These are phyloP conservation scores for Larimichthys polyactis DNA, from an alignment of 2,113 vertebrate species.

Conservation along the genomic window DNA sequence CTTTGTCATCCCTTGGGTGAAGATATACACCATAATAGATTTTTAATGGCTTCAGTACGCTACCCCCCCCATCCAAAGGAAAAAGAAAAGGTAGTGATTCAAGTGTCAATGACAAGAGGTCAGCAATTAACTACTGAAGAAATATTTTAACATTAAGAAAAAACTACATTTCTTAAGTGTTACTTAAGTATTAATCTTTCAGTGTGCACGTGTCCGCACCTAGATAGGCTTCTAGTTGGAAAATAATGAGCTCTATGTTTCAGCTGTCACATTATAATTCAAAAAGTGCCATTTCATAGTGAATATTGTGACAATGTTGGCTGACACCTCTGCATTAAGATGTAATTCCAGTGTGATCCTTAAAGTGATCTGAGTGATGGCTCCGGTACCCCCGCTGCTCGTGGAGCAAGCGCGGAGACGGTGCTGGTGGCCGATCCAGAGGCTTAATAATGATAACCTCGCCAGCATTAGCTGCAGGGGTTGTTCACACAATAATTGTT, in stretches of 20 bases:
- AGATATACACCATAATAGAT: constrained; percentile 82
- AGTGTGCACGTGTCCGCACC: neutral
- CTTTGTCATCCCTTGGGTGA: constrained; percentile 78
- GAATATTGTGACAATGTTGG: constrained; percentile 50
- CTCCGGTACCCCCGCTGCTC: constrained; percentile 76
- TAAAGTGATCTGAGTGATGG: constrained; percentile 73
- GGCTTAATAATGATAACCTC: constrained; percentile 80
- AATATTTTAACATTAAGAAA: neutral
- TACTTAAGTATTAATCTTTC: neutral
- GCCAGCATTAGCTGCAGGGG: constrained; percentile 86
- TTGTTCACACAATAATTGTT: constrained; percentile 90
- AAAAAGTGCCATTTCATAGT: constrained; percentile 42
- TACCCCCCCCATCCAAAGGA: constrained; percentile 20
- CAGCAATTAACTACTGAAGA: constrained; percentile 25
- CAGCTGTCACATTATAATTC: constrained; percentile 49
- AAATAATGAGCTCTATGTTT: constrained; percentile 58
- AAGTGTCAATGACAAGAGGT: constrained; percentile 22
- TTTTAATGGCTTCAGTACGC: constrained; percentile 77
- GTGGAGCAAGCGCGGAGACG: constrained; percentile 53
- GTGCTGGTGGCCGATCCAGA: constrained; percentile 73
- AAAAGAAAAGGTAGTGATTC: constrained; percentile 25
- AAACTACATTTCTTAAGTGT: constrained; percentile 4
- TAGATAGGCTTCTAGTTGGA: constrained; percentile 18
- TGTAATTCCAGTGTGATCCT: constrained; percentile 66
- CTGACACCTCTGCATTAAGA: constrained; percentile 63